These are phyloP conservation scores for Phalacrocorax aristotelis DNA, from an alignment of 2,113 vertebrate genomes.

Conservation along the genomic window DNA sequence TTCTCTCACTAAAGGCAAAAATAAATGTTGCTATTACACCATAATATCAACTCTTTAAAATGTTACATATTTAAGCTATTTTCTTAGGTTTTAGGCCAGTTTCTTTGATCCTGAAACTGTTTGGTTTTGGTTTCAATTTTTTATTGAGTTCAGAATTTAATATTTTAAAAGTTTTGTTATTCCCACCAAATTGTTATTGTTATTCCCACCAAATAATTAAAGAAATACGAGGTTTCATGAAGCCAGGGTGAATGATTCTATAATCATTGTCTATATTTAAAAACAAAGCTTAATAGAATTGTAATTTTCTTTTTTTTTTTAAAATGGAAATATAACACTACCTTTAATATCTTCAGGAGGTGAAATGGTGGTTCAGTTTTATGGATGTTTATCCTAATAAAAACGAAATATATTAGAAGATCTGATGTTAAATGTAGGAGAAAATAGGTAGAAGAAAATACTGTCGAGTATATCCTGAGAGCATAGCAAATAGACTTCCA, in stretches of 20 bases:
- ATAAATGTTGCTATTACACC: background rate
- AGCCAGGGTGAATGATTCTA: background rate
- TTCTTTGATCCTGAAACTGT: background rate
- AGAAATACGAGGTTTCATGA: background rate
- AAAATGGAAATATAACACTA: background rate
- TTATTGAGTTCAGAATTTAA: background rate
- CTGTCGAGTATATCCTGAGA: background rate
- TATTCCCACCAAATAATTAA: background rate
- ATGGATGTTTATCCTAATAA: background rate
- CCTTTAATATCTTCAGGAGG: background rate
- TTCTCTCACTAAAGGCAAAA: background rate
- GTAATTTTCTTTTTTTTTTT: background rate
- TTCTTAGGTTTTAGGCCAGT: background rate
- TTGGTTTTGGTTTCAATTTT: background rate
- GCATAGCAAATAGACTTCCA: background rate
- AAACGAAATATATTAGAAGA: background rate
- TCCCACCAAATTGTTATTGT: background rate
- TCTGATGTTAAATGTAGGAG: background rate
- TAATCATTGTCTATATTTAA: background rate
- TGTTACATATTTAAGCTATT: background rate
- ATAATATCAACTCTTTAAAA: background rate
- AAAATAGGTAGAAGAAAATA: background rate
- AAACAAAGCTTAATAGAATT: background rate
- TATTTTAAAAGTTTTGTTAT: background rate
- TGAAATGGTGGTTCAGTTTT: background rate